Conservation (phyloP, 2,888 invertebrate species). For the Axea sp. region DNA sequence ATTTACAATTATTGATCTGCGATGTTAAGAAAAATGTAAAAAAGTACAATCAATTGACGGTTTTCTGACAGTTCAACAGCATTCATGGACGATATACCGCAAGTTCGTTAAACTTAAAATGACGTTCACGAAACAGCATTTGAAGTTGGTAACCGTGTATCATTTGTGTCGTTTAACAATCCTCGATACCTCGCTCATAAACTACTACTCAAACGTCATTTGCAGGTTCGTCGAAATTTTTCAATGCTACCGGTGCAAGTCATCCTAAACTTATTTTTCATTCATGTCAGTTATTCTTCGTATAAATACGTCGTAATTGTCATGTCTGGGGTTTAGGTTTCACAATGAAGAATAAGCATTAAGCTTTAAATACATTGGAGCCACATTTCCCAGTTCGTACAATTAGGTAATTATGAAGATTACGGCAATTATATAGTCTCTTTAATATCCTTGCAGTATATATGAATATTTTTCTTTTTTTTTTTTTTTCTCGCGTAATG, state of each 20-base stretch:
- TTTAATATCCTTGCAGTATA: constrained; percentile 35
- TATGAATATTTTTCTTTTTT: constrained; percentile 27
- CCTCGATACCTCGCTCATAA: constrained; percentile 2
- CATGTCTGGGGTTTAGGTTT: background rate
- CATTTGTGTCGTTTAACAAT: constrained; percentile 9
- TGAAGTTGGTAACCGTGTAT: background rate
- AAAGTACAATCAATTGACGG: no score
- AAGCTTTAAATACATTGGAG: constrained; percentile 27
- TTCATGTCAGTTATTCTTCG: constrained; percentile 6
- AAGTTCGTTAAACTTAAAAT: constrained; percentile 15
- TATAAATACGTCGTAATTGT: constrained; percentile 22
- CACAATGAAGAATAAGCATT: constrained; percentile 22
- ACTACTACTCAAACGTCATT: constrained; percentile 5
- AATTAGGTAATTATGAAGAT: constrained; percentile 45
- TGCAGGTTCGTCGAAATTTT: background rate
- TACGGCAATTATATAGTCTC: constrained; percentile 29
- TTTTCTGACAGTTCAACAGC: no score
- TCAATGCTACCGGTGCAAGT: no score
- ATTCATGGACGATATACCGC: no score
- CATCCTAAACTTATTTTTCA: constrained; percentile 6
- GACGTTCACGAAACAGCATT: constrained; percentile 8
- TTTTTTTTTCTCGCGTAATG: constrained; percentile 3
- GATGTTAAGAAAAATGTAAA: no score
- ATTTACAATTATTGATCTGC: no score
- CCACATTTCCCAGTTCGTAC: constrained; percentile 1